Conservation (phyloP, 2,113 vertebrate species). For the Sprattus sprattus region DNA sequence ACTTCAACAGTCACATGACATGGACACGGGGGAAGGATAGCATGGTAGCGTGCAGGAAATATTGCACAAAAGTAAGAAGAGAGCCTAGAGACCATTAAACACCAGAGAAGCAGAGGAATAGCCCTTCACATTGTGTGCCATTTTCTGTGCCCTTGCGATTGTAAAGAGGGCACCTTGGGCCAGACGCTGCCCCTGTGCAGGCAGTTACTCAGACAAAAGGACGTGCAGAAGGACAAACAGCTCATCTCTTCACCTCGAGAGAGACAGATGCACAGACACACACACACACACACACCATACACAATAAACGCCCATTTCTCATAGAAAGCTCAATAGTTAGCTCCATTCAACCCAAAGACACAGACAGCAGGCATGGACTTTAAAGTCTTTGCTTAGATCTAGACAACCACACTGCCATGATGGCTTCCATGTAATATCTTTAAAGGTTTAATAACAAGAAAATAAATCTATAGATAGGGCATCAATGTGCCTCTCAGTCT, state of each 20-base stretch:
- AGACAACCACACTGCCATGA: not conserved
- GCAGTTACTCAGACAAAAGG: not conserved
- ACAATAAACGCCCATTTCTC: too few species aligned
- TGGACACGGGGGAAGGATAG: too few species aligned
- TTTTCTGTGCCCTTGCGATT: not conserved
- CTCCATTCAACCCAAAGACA: not conserved
- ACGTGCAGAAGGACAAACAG: not conserved
- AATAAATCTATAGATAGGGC: not conserved
- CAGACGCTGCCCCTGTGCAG: not conserved
- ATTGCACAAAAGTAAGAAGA: not conserved
- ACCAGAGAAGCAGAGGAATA: not conserved
- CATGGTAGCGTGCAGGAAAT: not conserved
- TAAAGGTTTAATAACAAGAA: not conserved
- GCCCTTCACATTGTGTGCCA: not conserved
- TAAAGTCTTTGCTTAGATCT: not conserved
- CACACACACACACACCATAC: not conserved
- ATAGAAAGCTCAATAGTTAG: too few species aligned
- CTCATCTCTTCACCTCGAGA: not conserved
- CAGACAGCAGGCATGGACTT: not conserved
- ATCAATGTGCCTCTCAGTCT: not conserved
- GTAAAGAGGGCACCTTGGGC: not conserved
- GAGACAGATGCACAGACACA: not conserved
- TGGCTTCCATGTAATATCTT: not conserved
- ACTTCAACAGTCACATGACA: too few species aligned
- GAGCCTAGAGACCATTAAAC: not conserved